A percentile compares a stretch with the other conserved stretches of the same genome.
Evolutionary conservation across 2,888 invertebrate genomes (phyloP).

Genomic region (Cerastoderma edule): DNA sequence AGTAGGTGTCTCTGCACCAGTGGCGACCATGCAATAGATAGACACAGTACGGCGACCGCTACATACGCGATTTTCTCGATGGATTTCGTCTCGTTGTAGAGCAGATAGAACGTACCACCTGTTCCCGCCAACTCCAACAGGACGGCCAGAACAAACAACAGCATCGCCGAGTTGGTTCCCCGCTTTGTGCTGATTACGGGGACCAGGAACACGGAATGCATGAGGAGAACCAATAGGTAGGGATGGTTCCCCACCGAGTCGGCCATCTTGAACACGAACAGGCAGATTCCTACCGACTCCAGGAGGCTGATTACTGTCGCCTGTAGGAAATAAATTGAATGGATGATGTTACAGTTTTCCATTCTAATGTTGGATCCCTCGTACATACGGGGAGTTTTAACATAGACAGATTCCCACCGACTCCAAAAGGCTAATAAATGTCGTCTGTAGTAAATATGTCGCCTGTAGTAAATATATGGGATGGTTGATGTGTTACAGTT

Average conservation of each 20-base stretch:
- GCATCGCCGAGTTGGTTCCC: conserved; percentile 4
- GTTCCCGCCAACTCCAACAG: conserved; percentile 53
- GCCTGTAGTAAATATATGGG: too few species aligned
- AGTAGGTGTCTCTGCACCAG: conserved; percentile 50
- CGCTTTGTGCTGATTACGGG: conserved; percentile 35
- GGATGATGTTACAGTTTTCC: not conserved
- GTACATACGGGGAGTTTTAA: not conserved
- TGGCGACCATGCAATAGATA: conserved; percentile 72
- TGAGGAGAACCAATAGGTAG: conserved; percentile 56
- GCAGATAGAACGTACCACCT: conserved; percentile 21
- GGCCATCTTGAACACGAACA: conserved; percentile 70
- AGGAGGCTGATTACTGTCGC: conserved; percentile 60
- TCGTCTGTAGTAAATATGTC: too few species aligned
- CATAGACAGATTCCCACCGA: not conserved
- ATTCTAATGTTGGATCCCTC: not conserved
- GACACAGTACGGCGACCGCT: conserved; percentile 56
- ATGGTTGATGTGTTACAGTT: too few species aligned
- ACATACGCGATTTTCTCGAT: conserved; percentile 54
- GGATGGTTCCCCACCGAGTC: conserved; percentile 29
- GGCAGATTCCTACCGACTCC: conserved; percentile 71
- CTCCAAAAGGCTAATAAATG: not conserved
- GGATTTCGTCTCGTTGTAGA: not conserved
- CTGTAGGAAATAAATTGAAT: conserved; percentile 59
- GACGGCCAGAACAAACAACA: conserved; percentile 48
- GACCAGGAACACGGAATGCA: conserved; percentile 66